Evolutionary conservation across 2,113 vertebrate genomes (phyloP), one percentile per base, ranked within the genome.

Genomic region (Saccopteryx bilineata): DNA sequence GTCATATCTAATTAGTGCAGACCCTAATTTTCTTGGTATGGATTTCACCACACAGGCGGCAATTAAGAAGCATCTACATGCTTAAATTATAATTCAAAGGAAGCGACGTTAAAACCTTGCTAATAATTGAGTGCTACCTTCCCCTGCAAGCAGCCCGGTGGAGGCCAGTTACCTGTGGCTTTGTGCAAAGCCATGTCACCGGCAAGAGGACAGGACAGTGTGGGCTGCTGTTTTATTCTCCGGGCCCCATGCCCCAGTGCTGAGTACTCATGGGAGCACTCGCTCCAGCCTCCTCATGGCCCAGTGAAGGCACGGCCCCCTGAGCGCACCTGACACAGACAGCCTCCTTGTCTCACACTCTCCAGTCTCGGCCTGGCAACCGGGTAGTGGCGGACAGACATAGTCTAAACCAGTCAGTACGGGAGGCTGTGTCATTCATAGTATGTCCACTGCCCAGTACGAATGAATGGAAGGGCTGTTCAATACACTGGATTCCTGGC

Each of bases 1-100:
- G 46, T 68, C 86, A 61, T 5, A 61, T 68, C 86, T 90, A 95
- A 96, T 93, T 94, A 96, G 95, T 97, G 61, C 52, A 90, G 17
- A 96, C 48, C 17, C 72, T 75, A 5, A 74, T 96, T 96, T 92
- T 95, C 90, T 72, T 61, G 9, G 50, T 90, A 48, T 13, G 91
- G 78, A 92, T 72, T 94, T 96, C 48, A 76, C 63, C 58, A 94
- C 33, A 75, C 74, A 95, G 94, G 96, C 78, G 79, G 88, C 76
- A 97, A 90, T 88, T 92, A 26, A 66, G 92, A 96, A 95, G 48
- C 58, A 86, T 75, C 69, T 87, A 93, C 82, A 26, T 92, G 68
- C 94, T 96, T 94, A 63, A 87, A 95, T 15, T 56, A 48, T 76
- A 28, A 63, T 91, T 78, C 83, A 76, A 95, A 97, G 81, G 50